These are phyloP conservation scores for Palaemon carinicauda DNA, from an alignment of 1,140 invertebrate genomes.

Conservation along the genomic window DNA sequence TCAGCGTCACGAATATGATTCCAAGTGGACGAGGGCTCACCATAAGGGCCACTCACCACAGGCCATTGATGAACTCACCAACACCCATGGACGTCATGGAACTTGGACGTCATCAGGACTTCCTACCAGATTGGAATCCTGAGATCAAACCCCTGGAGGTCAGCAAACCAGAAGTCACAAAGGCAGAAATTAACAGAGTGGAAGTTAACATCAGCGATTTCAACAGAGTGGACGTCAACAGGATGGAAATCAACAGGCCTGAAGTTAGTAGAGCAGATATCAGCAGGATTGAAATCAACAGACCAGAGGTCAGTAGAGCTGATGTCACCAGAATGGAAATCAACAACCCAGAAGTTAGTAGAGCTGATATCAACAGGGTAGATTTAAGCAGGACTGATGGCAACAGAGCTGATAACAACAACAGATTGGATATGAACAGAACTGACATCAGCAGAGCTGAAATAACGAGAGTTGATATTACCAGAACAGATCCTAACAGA, in stretches of 20 bases:
- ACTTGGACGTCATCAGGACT: neutral
- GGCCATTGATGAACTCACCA: neutral
- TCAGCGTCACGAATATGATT: constrained; percentile 42
- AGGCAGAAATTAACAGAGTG: neutral
- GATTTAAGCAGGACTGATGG: neutral
- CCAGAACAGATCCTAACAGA: no score
- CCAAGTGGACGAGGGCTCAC: constrained; percentile 7
- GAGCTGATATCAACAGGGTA: neutral
- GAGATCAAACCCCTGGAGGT: neutral
- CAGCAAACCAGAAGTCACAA: neutral
- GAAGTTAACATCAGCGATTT: neutral
- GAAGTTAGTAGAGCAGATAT: no score
- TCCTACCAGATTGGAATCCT: neutral
- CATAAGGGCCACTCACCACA: neutral
- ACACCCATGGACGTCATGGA: constrained; percentile 23
- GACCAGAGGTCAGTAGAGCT: no score
- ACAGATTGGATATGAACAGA: no score
- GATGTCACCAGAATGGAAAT: neutral
- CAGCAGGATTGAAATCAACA: no score
- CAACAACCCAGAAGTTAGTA: neutral
- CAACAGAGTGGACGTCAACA: neutral
- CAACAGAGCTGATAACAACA: neutral
- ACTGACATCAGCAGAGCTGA: no score
- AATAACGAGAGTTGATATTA: no score
- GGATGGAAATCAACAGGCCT: neutral